A percentile compares a stretch with the other conserved stretches of the same genome.
Evolutionary conservation across 2,113 vertebrate species (phyloP).

Genomic region (Rhizomys pruinosus): DNA sequence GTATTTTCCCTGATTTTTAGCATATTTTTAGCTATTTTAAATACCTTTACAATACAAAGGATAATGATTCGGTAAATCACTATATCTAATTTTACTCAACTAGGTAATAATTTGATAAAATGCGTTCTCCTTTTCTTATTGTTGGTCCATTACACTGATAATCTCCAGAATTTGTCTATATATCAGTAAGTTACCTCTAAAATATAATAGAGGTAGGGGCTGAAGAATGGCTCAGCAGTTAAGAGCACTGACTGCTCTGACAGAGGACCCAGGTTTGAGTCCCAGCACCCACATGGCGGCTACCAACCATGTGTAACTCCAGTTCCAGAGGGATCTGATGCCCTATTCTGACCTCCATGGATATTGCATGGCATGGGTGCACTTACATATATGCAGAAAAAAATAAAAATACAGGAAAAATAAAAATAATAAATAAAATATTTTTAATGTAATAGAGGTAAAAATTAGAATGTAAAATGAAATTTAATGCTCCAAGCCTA

Average conservation of each 20-base stretch:
- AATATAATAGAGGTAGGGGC: not conserved
- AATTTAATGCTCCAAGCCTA: slow-evolving; percentile 12
- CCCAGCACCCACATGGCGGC: no score
- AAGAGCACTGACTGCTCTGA: no score
- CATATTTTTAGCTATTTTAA: slow-evolving; percentile 30
- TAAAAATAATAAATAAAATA: no score
- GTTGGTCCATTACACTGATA: not conserved
- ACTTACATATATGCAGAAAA: no score
- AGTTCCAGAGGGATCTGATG: no score
- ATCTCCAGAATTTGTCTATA: slow-evolving; percentile 35
- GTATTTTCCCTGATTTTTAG: slow-evolving; percentile 22
- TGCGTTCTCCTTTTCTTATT: slow-evolving; percentile 3
- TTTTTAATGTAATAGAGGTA: no score
- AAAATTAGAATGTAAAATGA: slow-evolving; percentile 33
- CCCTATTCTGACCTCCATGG: no score
- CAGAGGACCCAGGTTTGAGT: no score
- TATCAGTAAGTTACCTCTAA: slow-evolving; percentile 7
- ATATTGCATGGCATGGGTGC: no score
- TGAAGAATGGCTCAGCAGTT: no score
- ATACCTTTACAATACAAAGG: slow-evolving; percentile 22
- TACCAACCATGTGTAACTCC: no score
- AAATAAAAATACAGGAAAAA: no score
- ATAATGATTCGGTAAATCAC: slow-evolving; percentile 35
- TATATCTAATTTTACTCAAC: not conserved
- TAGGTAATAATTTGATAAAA: slow-evolving; percentile 32